phyloP scores from a whole-genome alignment of 53 echinoderm and acorn worm species.

The Echinarachnius parma region DNA sequence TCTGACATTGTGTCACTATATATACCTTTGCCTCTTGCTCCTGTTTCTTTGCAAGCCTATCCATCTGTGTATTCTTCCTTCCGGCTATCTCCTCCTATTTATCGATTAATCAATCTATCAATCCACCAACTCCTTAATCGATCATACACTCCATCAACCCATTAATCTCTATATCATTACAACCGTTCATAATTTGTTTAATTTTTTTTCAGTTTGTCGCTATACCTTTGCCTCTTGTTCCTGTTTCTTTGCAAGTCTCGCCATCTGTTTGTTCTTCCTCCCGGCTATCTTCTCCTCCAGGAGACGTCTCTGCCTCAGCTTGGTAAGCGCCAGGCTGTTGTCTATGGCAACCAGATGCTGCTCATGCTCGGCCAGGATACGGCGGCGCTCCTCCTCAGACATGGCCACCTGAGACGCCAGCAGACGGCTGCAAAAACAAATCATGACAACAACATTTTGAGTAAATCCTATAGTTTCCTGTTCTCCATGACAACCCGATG shows the following conservation, averaged over 20 bases:
- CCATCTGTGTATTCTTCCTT: conserved; percentile 66
- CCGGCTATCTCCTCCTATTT: conserved; percentile 79
- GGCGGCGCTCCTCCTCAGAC: conserved; percentile 82
- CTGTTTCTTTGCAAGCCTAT: conserved; percentile 83
- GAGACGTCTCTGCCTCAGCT: conserved; percentile 77
- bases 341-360: conserved; percentile 86
- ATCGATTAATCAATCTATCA: too few species aligned
- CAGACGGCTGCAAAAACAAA: conserved; percentile 51
- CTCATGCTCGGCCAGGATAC: conserved; percentile 81
- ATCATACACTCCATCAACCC: too few species aligned
- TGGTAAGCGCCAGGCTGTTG: conserved; percentile 79
- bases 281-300: conserved; percentile 81
- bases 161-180: too few species aligned
- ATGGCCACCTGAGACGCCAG: conserved; percentile 89
- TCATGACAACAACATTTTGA: background rate
- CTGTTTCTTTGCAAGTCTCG: conserved; percentile 80
- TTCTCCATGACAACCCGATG: too few species aligned
- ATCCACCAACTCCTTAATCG: too few species aligned
- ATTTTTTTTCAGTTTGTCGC: too few species aligned
- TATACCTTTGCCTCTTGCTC: conserved; percentile 51
- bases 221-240: conserved; percentile 70
- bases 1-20: too few species aligned
- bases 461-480: too few species aligned
- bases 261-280: conserved; percentile 66
- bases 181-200: too few species aligned